Conservation (phyloP, 1,140 invertebrate genomes). For the Drosophila mojavensis region DNA sequence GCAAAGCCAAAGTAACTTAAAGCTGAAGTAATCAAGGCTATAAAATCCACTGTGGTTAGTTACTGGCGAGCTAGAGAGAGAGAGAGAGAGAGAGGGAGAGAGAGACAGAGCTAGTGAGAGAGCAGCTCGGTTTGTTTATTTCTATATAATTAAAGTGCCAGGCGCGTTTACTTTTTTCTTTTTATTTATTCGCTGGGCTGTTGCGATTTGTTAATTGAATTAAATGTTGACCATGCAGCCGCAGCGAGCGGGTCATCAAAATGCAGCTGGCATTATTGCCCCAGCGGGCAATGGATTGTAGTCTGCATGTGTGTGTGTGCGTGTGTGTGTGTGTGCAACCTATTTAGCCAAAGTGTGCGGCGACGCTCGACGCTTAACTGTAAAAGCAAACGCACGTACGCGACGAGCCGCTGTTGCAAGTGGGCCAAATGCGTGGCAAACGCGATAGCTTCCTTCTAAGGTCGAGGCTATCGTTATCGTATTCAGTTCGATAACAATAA, state of each 20-base stretch:
- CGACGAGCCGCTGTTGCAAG: conserved; percentile 24
- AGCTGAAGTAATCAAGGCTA: conserved; percentile 40
- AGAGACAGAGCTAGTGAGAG: not conserved
- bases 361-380: conserved; percentile 60
- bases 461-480: too few species aligned
- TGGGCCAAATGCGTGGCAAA: conserved; percentile 38
- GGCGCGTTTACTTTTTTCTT: conserved; percentile 28
- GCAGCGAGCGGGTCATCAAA: conserved; percentile 68
- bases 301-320: not conserved
- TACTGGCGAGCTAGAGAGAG: not conserved
- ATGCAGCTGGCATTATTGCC: conserved; percentile 57
- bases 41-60: conserved; percentile 52
- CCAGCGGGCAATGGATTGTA: conserved; percentile 32
- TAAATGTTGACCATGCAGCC: conserved; percentile 62
- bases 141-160: conserved; percentile 63
- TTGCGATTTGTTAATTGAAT: conserved; percentile 81
- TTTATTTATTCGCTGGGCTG: conserved; percentile 36
- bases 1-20: conserved; percentile 12
- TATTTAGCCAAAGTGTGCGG: conserved; percentile 62
- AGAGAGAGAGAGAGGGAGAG: not conserved
- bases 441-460: not conserved
- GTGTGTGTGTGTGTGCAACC: conserved; percentile 51
- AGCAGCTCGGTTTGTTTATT: not conserved
- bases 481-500: too few species aligned
- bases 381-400: conserved; percentile 76